Conservation (phyloP, 1,140 invertebrate genomes). For the Brachionus plicatilis region DNA sequence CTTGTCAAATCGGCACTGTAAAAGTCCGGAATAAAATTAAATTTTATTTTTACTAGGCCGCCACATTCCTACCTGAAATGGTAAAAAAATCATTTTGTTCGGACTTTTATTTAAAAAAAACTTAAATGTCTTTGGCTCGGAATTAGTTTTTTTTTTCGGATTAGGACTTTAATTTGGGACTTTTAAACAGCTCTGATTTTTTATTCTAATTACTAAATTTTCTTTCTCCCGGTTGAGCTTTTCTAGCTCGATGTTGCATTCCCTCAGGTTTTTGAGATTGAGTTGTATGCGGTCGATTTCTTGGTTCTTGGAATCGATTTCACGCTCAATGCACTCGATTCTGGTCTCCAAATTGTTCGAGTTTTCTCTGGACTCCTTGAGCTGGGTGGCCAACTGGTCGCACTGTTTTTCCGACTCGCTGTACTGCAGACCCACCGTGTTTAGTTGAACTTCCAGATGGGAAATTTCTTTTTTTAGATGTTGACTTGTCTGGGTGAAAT, state of each 20-base stretch:
- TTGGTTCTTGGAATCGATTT: slow-evolving; percentile 22
- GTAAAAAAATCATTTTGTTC: no score
- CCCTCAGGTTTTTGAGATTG: slow-evolving; percentile 1
- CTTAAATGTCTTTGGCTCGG: no score
- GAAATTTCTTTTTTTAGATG: slow-evolving; percentile 48
- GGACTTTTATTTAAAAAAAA: no score
- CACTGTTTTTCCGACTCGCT: neutral
- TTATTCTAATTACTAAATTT: neutral
- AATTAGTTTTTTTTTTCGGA: no score
- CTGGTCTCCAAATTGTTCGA: neutral
- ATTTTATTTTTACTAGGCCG: no score
- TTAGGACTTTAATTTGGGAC: no score
- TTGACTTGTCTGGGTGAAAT: slow-evolving; percentile 49
- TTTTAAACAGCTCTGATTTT: no score
- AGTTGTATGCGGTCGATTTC: slow-evolving; percentile 8
- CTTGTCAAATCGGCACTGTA: no score
- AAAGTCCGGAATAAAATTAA: no score
- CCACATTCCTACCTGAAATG: no score
- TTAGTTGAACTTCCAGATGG: neutral
- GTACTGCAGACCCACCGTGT: neutral
- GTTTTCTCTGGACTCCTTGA: neutral
- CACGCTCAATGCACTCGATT: neutral
- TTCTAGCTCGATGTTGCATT: slow-evolving; percentile 14
- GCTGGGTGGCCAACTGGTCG: neutral
- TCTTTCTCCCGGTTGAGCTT: slow-evolving; percentile 31